Evolutionary conservation across 1,140 invertebrate genomes (phyloP), one percentile per base, ranked within the genome.

Genomic region (Drosophila orosa): DNA sequence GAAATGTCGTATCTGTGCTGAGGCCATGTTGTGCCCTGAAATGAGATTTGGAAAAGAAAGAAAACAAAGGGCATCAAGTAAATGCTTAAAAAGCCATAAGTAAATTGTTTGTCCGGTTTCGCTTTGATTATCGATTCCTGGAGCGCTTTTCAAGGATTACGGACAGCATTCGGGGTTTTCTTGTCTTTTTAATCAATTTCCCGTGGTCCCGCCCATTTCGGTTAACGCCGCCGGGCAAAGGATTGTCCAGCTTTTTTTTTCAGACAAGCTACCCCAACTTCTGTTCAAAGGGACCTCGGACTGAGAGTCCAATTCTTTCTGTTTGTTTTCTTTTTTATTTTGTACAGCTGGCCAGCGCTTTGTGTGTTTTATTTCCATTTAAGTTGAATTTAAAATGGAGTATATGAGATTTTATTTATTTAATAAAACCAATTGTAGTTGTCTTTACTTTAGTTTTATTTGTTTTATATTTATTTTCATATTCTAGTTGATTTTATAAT

Each of bases 1-100:
- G 87, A 90, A 91, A 90, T 89, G 90, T 85, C 81, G 90, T 90
- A 91, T 91, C 86, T 91, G 86, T 91, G 90, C 90, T 91, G 90
- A 90, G 90, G 90, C 90, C 90, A 91, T 91, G 90, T 91, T 91
- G 90, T 91, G 90, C 90, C 90, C 90, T 91, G 27, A 42, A 89
- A 74, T 48, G 59, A 40, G 39, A 69, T 56, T 42, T 50, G 27
- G 24, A 3, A 15, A 44, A n/a, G n/a, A 40, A 56, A 27, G 35
- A 22, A 29, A 67, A 63, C 33, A 55, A 59, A 13, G 17, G 27
- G 17, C 61, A 59, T 48, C 19, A 55, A 63, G 47, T 48, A 63
- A 35, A 65, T 55, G 65, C 19, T 72, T 83, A 69, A 87, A 74
- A 77, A 65, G 40, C 66, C 54, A 66, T 54, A 55, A 48, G 42